phyloP scores from a whole-genome alignment of 2,888 invertebrate species.

The Malachius bipustulatus region DNA sequence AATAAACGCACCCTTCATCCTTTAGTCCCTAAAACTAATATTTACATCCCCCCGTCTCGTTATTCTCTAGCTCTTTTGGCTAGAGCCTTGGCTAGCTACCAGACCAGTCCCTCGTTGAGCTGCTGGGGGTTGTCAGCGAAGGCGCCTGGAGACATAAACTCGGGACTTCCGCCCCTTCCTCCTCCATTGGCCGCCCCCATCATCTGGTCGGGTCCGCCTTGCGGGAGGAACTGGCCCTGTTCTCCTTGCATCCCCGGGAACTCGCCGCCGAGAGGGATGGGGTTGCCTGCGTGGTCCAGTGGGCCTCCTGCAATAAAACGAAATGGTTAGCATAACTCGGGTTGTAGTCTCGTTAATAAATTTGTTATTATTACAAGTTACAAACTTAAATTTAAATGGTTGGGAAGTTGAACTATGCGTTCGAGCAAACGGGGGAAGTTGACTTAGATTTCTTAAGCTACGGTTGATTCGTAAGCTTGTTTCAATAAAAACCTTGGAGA shows the following conservation, averaged over 20 bases:
- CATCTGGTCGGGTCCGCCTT: conserved; percentile 48
- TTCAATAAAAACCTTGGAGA: no score
- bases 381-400: no score
- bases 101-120: conserved; percentile 62
- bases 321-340: not conserved
- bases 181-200: conserved; percentile 44
- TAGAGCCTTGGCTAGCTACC: conserved; percentile 48
- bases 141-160: conserved; percentile 52
- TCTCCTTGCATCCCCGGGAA: conserved; percentile 61
- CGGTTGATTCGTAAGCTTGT: no score
- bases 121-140: conserved; percentile 60
- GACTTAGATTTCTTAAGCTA: no score
- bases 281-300: conserved; percentile 57
- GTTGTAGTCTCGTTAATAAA: no score
- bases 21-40: not conserved
- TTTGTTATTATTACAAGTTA: no score
- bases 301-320: conserved; percentile 47
- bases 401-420: no score
- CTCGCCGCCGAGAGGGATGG: conserved; percentile 62
- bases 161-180: conserved; percentile 59
- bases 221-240: conserved; percentile 46
- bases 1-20: conserved; percentile 8
- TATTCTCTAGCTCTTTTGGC: conserved; percentile 37
- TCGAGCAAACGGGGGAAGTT: no score
- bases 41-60: conserved; percentile 7